A percentile compares a stretch with the other conserved stretches of the same genome.
phyloP scores from a whole-genome alignment of 1,140 invertebrate species.

The Drosophila athabasca region DNA sequence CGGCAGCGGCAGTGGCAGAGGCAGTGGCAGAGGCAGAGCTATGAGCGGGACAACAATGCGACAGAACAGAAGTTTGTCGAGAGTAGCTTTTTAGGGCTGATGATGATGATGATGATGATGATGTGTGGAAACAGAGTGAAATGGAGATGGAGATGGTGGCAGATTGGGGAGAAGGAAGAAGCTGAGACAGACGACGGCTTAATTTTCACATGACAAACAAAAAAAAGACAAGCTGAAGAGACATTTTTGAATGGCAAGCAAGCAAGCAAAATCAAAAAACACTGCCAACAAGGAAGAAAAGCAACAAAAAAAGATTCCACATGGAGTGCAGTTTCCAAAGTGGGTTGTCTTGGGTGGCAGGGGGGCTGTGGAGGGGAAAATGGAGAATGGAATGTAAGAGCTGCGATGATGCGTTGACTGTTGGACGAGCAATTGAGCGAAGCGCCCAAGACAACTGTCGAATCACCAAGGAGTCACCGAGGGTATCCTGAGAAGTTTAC shows the following conservation, averaged over 20 bases:
- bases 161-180: not conserved
- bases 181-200: conserved; percentile 61
- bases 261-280: conserved; percentile 25
- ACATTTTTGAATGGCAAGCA: conserved; percentile 59
- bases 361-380: not conserved
- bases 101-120: conserved; percentile 51
- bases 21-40: not conserved
- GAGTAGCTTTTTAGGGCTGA: conserved; percentile 54
- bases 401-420: conserved; percentile 50
- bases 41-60: conserved; percentile 30
- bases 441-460: conserved; percentile 39
- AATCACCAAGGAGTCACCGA: conserved; percentile 14
- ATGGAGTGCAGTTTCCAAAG: conserved; percentile 34
- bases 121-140: conserved; percentile 16
- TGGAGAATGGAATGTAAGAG: conserved; percentile 9
- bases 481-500: conserved; percentile 2
- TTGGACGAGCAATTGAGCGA: conserved; percentile 44
- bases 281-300: conserved; percentile 6
- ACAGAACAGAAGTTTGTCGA: conserved; percentile 51
- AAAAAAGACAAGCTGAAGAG: conserved; percentile 61
- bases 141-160: conserved; percentile 1
- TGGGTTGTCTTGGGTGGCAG: conserved; percentile 3
- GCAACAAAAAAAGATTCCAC: conserved; percentile 17
- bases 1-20: not conserved
- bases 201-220: conserved; percentile 74